Conservation (phyloP, 2,888 invertebrate species). For the Euplexia lucipara region DNA sequence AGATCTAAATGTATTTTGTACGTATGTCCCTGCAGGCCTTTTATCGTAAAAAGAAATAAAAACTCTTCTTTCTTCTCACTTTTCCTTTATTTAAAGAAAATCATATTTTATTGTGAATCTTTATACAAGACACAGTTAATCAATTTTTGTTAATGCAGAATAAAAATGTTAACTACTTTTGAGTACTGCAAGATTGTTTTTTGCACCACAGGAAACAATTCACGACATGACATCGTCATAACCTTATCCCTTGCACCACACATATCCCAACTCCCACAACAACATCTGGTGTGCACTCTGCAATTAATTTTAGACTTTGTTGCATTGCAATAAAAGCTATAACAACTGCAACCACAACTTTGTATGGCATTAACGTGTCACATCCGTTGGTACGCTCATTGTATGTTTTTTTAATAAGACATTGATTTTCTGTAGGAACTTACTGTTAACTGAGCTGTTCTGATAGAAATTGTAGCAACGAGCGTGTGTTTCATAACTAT, state of each 20-base stretch:
- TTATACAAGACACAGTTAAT: no score
- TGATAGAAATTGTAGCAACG: constrained; percentile 36
- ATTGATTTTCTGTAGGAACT: constrained; percentile 77
- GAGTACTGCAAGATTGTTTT: no score
- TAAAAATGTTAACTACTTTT: no score
- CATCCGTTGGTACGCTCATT: constrained; percentile 74
- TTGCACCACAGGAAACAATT: constrained; percentile 11
- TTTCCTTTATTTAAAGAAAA: no score
- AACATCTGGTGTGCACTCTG: constrained; percentile 53
- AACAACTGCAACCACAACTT: constrained; percentile 64
- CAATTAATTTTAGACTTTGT: constrained; percentile 81
- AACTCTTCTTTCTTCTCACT: no score
- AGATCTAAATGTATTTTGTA: not conserved
- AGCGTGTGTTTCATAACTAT: no score
- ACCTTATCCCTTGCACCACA: constrained; percentile 60
- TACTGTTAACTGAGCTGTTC: constrained; percentile 38
- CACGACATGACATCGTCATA: constrained; percentile 32
- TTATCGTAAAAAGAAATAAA: no score
- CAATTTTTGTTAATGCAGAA: no score
- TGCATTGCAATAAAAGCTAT: constrained; percentile 73
- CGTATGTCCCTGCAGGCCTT: no score
- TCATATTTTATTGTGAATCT: no score
- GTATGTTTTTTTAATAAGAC: constrained; percentile 84
- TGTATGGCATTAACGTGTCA: constrained; percentile 74
- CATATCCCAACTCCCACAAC: constrained; percentile 46